These are phyloP conservation scores for Catocala fraxini DNA, from an alignment of 2,888 invertebrate species.

Conservation along the genomic window DNA sequence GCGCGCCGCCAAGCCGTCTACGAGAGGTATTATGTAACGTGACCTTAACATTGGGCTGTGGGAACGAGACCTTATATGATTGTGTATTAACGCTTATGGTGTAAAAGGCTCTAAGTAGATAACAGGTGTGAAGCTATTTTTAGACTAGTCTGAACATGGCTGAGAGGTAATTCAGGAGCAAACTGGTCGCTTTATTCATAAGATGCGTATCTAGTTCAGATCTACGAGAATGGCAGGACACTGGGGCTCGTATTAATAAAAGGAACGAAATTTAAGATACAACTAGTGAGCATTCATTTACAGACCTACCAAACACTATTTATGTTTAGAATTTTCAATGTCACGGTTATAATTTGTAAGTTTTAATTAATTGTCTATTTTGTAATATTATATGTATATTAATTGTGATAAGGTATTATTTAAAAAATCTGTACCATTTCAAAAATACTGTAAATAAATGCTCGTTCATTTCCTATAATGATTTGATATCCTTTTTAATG, in stretches of 20 bases:
- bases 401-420: too few relatives aligned
- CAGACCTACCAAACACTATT: too few relatives aligned
- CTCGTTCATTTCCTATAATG: too few relatives aligned
- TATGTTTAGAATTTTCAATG: too few relatives aligned
- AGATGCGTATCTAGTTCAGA: not conserved
- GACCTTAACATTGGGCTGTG: slow-evolving; percentile 83
- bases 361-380: too few relatives aligned
- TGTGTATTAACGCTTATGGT: slow-evolving; percentile 28
- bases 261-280: not conserved
- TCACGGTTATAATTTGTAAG: too few relatives aligned
- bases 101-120: slow-evolving; percentile 21
- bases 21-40: slow-evolving; percentile 75
- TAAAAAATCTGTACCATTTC: too few relatives aligned
- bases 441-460: too few relatives aligned
- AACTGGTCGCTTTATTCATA: slow-evolving; percentile 2
- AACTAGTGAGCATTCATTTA: too few relatives aligned
- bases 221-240: not conserved
- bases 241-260: not conserved
- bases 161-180: slow-evolving; percentile 1
- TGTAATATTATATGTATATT: too few relatives aligned
- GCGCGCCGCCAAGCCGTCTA: slow-evolving; percentile 86
- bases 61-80: slow-evolving; percentile 56
- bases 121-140: slow-evolving; percentile 25
- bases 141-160: slow-evolving; percentile 6
- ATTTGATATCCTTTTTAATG: too few relatives aligned